phyloP scores from a whole-genome alignment of 2,797 vertebrate species.

The Fistularia commersonii region DNA sequence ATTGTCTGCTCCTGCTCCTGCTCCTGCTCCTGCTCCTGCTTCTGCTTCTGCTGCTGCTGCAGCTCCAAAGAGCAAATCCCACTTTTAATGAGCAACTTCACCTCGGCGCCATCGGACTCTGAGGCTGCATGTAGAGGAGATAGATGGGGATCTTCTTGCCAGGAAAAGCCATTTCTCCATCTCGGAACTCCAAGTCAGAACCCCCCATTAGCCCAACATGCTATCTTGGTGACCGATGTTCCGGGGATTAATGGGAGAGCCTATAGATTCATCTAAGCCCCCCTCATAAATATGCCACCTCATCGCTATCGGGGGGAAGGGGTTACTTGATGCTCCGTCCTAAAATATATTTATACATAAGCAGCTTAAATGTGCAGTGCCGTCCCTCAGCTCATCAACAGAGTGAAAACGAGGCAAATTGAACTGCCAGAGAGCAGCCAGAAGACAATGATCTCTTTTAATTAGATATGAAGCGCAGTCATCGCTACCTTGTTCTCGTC shows the following conservation, averaged over 20 bases:
- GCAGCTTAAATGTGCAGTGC: constrained; percentile 39
- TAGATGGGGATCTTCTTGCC: too few species aligned
- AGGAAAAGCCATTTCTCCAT: too few species aligned
- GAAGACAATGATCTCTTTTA: constrained; percentile 74
- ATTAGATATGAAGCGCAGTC: constrained; percentile 62
- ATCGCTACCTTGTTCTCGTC: constrained; percentile 53
- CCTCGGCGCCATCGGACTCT: constrained; percentile 22
- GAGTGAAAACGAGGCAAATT: constrained; percentile 54
- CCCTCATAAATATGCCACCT: constrained; percentile 54
- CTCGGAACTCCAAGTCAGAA: too few species aligned
- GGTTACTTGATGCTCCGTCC: constrained; percentile 6
- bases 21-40: constrained; percentile 49
- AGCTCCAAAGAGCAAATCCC: constrained; percentile 46
- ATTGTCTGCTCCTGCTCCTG: constrained; percentile 47
- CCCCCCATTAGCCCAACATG: too few species aligned
- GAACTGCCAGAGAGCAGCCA: constrained; percentile 60
- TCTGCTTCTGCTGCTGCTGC: constrained; percentile 32
- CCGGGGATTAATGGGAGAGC: neutral
- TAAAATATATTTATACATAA: constrained; percentile 28
- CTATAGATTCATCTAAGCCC: constrained; percentile 8
- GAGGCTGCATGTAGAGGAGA: neutral
- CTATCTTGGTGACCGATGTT: too few species aligned
- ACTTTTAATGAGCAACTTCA: constrained; percentile 60
- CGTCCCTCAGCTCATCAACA: constrained; percentile 35
- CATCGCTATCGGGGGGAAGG: constrained; percentile 16